A percentile compares a stretch with the other conserved stretches of the same genome.
Conservation (phyloP, 1,140 invertebrate species). For the Vanessa tameamea region DNA sequence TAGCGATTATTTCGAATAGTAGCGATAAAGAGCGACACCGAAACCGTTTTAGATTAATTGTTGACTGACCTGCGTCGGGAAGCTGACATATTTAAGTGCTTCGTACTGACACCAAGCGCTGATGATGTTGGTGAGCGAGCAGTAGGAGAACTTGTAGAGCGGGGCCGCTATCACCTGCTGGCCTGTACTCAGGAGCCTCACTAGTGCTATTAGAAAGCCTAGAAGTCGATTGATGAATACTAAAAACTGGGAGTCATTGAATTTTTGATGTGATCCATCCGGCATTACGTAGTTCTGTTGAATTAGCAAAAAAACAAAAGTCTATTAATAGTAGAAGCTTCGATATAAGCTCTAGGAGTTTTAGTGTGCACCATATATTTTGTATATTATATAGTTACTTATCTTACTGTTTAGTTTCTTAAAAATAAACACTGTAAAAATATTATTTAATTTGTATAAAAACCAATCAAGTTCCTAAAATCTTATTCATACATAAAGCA, state of each 20-base stretch:
- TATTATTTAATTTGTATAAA: too few species aligned
- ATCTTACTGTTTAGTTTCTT: too few species aligned
- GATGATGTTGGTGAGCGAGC: conserved; percentile 98
- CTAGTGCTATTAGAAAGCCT: conserved; percentile 84
- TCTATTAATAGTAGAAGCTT: background rate
- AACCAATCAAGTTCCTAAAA: too few species aligned
- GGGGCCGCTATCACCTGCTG: conserved; percentile 90
- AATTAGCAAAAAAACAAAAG: background rate
- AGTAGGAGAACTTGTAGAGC: conserved; percentile 97
- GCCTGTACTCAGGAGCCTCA: conserved; percentile 80
- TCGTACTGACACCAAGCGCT: conserved; percentile 99
- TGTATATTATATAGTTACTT: too few species aligned
- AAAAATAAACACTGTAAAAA: too few species aligned
- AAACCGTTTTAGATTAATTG: too few species aligned
- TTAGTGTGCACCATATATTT: too few species aligned
- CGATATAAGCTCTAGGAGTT: background rate
- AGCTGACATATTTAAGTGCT: conserved; percentile 98
- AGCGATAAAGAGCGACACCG: too few species aligned
- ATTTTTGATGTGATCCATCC: conserved; percentile 84
- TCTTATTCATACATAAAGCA: too few species aligned
- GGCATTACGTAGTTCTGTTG: conserved; percentile 83
- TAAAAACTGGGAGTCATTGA: conserved; percentile 96
- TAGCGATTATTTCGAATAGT: too few species aligned
- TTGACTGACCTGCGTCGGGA: conserved; percentile 93
- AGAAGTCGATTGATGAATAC: conserved; percentile 96